phyloP scores from a whole-genome alignment of 2,888 invertebrate genomes.

The Amphipyra berbera region DNA sequence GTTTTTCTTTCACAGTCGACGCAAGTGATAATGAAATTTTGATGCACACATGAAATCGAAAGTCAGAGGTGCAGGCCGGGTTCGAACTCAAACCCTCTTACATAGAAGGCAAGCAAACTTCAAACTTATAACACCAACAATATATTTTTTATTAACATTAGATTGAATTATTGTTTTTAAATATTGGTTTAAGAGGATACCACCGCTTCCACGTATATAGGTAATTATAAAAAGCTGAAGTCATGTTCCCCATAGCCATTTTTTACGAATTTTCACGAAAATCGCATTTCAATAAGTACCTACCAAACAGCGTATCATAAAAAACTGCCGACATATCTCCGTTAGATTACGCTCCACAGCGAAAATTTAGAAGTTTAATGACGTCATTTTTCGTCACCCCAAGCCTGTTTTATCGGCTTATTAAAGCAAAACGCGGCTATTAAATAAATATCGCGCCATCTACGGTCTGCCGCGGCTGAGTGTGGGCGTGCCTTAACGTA shows the following conservation, averaged over 20 bases:
- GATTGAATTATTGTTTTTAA: too few species aligned
- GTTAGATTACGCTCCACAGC: slow-evolving; percentile 65
- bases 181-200: too few species aligned
- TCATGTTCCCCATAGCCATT: background rate
- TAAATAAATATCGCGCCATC: slow-evolving; percentile 75
- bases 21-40: too few species aligned
- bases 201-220: too few species aligned
- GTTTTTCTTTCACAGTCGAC: too few species aligned
- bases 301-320: slow-evolving; percentile 51
- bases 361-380: slow-evolving; percentile 77
- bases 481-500: slow-evolving; percentile 38
- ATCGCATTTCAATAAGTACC: slow-evolving; percentile 45
- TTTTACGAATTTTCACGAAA: slow-evolving; percentile 1
- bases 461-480: slow-evolving; percentile 33
- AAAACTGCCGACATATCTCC: slow-evolving; percentile 53
- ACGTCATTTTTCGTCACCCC: slow-evolving; percentile 79
- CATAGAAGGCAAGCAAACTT: too few species aligned
- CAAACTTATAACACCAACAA: too few species aligned
- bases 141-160: too few species aligned
- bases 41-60: too few species aligned
- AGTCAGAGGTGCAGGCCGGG: too few species aligned
- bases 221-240: too few species aligned
- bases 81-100: too few species aligned
- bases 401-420: slow-evolving; percentile 77
- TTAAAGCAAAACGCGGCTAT: slow-evolving; percentile 73